Evolutionary conservation across 2,797 vertebrate genomes (phyloP), one percentile per base, ranked within the genome.

Genomic region (Thripadectes ignobilis): DNA sequence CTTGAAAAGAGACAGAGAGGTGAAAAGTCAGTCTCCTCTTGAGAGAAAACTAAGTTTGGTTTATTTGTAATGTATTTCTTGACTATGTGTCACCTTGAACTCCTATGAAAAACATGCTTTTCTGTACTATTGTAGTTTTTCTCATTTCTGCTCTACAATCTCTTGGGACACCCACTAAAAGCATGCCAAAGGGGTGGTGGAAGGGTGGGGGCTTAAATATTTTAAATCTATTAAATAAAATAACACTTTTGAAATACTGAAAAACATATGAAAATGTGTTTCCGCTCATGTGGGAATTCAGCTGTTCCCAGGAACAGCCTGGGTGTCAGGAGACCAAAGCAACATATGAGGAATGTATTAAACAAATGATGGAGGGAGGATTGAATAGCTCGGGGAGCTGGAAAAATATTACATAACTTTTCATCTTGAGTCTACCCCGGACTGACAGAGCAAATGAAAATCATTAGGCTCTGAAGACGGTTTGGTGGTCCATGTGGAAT

Each of bases 271-370:
- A 95, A 97, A 92, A 94, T 92, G 38, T 86, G 89, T 86, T 97
- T 96, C 57, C 63, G 58, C 71, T 87, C 93, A 89, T 82, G 87
- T 95, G 93, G 91, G 94, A 96, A 94, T 96, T 95, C 95, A 95
- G 58, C 88, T 96, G 94, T 96, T 96, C 94, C 95, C 93, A 95
- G 89, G 89, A 94, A 94, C 95, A 88, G 96, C 57, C 88, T 89
- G 89, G 65, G 87, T 92, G 95, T 93, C 94, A 96, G 83, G 94
- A 93, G 88, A 96, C 95, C 82, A 87, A 93, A 93, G 76, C 24
- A 96, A 87, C 93, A 91, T 94, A 96, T 93, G 93, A 94, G 89
- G 96, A 97, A 96, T 93, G 90, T 91, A 96, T 97, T 95, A 96
- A 96, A 94, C 89, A 95, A 96, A 94, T 92, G 82, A 80, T 79